Percentiles rank a stretch among this genome's conserved stretches.
phyloP scores from a whole-genome alignment of 2,888 invertebrate genomes.

The Homarus gammarus region DNA sequence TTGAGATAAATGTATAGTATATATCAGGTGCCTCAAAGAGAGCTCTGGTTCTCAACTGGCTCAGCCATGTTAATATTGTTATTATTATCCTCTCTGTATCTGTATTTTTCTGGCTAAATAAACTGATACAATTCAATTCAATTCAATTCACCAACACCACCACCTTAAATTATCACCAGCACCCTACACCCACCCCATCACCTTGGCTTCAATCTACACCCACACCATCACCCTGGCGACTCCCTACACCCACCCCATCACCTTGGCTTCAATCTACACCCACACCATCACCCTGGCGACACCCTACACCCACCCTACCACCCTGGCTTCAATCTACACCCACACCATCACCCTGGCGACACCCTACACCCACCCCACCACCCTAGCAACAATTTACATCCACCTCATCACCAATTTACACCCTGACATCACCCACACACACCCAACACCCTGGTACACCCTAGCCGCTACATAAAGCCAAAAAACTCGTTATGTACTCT shows the following conservation, averaged over 20 bases:
- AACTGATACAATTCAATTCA: neutral
- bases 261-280: neutral
- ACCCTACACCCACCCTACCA: neutral
- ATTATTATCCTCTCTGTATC: neutral
- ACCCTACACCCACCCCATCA: neutral
- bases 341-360: neutral
- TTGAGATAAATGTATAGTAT: too few relatives aligned
- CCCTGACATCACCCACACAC: neutral
- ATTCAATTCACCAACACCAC: neutral
- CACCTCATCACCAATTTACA: neutral
- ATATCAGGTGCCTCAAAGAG: too few relatives aligned
- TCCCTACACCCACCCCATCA: neutral
- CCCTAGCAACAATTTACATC: neutral
- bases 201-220: neutral
- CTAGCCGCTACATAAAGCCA: neutral
- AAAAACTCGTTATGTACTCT: conserved; percentile 42
- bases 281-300: neutral
- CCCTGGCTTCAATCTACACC: neutral
- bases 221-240: neutral
- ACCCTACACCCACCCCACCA: neutral
- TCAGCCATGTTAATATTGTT: too few relatives aligned
- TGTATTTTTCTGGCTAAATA: neutral
- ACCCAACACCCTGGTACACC: neutral
- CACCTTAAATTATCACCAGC: neutral
- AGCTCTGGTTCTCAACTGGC: too few relatives aligned